Conservation (phyloP, 2,113 vertebrate species). For the Aldabrachelys gigantea region DNA sequence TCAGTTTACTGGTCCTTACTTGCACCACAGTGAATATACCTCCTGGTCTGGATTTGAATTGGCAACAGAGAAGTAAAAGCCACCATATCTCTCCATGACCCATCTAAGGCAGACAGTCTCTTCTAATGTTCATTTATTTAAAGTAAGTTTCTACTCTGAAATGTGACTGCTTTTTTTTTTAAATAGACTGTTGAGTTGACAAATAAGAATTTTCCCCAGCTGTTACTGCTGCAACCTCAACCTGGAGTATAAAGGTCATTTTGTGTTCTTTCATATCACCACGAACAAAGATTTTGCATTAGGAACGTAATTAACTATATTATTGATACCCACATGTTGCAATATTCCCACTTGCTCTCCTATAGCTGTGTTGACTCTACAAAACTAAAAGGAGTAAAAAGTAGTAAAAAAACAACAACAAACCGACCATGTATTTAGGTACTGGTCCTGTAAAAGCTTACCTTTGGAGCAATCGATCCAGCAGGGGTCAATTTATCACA, state of each 20-base stretch:
- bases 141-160: fast-evolving
- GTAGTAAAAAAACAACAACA: background rate
- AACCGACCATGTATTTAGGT: fast-evolving
- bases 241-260: background rate
- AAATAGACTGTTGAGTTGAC: background rate
- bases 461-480: no score
- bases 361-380: background rate
- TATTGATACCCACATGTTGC: constrained; percentile 10
- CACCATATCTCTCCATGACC: background rate
- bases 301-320: constrained; percentile 35
- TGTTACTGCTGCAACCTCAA: background rate
- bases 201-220: background rate
- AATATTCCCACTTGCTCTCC: background rate
- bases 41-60: background rate
- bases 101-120: background rate
- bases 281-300: background rate
- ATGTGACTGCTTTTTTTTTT: background rate
- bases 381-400: background rate
- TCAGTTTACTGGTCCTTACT: background rate
- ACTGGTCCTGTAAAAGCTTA: background rate
- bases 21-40: background rate
- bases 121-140: fast-evolving
- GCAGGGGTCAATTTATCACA: no score
- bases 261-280: background rate
- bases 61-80: background rate